Evolutionary conservation across 2,888 invertebrate genomes (phyloP).

Genomic region (Paralinhomoeus sp.): DNA sequence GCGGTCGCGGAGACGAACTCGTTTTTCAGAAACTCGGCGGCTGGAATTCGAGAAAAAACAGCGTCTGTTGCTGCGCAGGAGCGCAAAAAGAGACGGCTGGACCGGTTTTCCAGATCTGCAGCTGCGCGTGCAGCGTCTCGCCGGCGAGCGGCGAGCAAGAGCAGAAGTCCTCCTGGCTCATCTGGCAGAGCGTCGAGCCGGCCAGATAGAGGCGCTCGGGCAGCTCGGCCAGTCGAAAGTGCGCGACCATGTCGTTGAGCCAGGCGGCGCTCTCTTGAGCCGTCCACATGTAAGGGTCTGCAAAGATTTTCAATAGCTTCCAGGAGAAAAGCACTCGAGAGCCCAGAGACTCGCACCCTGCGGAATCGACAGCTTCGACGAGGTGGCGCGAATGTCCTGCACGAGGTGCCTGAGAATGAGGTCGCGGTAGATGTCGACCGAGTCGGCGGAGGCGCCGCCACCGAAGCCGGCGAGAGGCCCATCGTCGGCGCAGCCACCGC

Average conservation of each 20-base stretch:
- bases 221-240: conserved; percentile 13
- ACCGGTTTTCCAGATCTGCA: conserved; percentile 22
- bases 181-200: conserved; percentile 12
- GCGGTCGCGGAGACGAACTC: no score
- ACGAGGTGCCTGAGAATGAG: conserved; percentile 21
- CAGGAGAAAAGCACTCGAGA: no score
- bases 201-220: conserved; percentile 10
- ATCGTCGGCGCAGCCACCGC: background rate
- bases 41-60: no score
- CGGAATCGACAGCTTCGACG: conserved; percentile 16
- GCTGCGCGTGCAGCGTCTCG: conserved; percentile 20
- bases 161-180: conserved; percentile 12
- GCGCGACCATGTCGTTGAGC: conserved; percentile 20
- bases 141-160: conserved; percentile 12
- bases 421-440: conserved; percentile 21
- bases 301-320: no score
- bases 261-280: conserved; percentile 14
- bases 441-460: conserved; percentile 3
- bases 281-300: conserved; percentile 16
- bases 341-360: conserved; percentile 8
- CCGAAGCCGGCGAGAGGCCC: background rate
- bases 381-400: conserved; percentile 22
- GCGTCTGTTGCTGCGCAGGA: no score
- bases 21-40: no score
- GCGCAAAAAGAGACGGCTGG: no score